Evolutionary conservation across 2,888 invertebrate species (phyloP).

Genomic region (Apomyelois bistriatella): DNA sequence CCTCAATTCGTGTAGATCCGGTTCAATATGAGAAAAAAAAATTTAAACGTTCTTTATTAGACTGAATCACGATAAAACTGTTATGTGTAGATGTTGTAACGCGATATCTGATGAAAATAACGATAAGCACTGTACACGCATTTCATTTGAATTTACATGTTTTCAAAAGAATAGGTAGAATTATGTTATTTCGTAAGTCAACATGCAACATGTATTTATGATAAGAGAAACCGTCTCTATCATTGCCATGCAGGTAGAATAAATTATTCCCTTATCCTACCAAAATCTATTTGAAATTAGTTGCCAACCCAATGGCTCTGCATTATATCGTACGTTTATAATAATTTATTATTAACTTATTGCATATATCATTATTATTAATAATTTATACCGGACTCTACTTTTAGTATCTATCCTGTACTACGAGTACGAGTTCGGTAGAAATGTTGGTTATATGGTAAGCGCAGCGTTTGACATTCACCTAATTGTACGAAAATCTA

Average conservation of each 20-base stretch:
- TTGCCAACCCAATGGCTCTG: no score
- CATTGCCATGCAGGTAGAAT: background rate
- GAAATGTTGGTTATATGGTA: no score
- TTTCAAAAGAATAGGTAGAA: slow-evolving; percentile 20
- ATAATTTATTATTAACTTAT: no score
- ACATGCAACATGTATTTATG: background rate
- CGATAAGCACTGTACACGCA: slow-evolving; percentile 2
- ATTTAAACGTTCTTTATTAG: background rate
- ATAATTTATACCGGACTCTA: no score
- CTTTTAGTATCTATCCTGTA: no score
- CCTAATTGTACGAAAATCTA: no score
- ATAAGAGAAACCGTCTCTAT: background rate
- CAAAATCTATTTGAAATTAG: no score
- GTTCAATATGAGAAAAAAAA: background rate
- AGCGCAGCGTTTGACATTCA: no score
- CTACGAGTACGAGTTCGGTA: no score
- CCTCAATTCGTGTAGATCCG: background rate
- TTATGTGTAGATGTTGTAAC: slow-evolving; percentile 1
- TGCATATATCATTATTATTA: no score
- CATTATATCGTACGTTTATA: no score
- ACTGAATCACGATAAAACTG: slow-evolving; percentile 4
- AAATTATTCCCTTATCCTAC: background rate
- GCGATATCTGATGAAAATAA: background rate
- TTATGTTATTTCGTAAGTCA: slow-evolving; percentile 11
- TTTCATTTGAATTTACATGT: slow-evolving; percentile 3